Conservation (phyloP, 2,888 invertebrate species). For the Maniola hyperantus region DNA sequence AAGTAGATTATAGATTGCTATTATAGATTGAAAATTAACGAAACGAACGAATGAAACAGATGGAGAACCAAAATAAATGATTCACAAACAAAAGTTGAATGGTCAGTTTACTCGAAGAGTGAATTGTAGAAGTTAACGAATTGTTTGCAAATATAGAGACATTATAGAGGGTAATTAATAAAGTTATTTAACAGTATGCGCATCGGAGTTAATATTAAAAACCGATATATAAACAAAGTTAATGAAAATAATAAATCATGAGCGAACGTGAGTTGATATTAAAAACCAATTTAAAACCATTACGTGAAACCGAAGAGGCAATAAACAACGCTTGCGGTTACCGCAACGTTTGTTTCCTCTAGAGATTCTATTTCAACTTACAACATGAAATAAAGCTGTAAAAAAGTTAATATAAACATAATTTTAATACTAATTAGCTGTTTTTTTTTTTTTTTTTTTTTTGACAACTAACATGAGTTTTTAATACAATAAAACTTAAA, state of each 20-base stretch:
- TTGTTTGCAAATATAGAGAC: neutral
- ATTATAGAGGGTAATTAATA: neutral
- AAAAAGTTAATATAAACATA: constrained; percentile 21
- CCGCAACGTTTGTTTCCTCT: constrained; percentile 16
- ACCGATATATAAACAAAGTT: constrained; percentile 9
- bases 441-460: no score
- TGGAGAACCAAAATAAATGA: no score
- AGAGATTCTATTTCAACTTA: constrained; percentile 32
- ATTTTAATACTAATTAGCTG: neutral
- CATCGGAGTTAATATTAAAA: neutral
- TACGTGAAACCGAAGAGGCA: constrained; percentile 7
- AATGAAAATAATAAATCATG: constrained; percentile 10
- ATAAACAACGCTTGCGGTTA: constrained; percentile 8
- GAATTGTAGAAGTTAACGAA: neutral
- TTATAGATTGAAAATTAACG: no score
- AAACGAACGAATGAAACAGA: no score
- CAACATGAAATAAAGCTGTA: constrained; percentile 27
- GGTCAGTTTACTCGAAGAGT: neutral
- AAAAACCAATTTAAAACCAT: constrained; percentile 15
- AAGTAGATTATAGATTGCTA: no score
- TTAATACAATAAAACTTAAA: no score
- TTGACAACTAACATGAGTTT: no score
- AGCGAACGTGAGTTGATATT: constrained; percentile 7
- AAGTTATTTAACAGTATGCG: neutral
- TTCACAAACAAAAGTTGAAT: neutral